A percentile compares a stretch with the other conserved stretches of the same genome.
Evolutionary conservation across 1,140 invertebrate species (phyloP).

Genomic region (Callitettix versicolor): DNA sequence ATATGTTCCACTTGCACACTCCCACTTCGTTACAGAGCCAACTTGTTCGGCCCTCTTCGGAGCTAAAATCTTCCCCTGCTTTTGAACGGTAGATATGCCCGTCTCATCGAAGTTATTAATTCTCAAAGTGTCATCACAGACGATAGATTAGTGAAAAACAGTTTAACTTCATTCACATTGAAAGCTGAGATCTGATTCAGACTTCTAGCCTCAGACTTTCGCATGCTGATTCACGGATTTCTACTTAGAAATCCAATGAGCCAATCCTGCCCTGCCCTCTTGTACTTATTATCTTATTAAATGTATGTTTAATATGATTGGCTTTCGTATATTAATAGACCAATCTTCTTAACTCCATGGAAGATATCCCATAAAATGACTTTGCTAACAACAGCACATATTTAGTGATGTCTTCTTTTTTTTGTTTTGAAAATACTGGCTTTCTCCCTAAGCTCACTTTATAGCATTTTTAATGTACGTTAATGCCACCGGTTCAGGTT

Average conservation of each 20-base stretch:
- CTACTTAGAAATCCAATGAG: conserved; percentile 24
- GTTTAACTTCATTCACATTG: conserved; percentile 20
- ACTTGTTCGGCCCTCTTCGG: conserved; percentile 16
- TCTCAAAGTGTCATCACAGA: conserved; percentile 18
- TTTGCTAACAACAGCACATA: conserved; percentile 11
- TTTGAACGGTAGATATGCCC: conserved; percentile 31
- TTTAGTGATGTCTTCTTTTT: conserved; percentile 19
- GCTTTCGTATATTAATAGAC: conserved; percentile 27
- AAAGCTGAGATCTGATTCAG: conserved; percentile 20
- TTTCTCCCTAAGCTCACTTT: conserved; percentile 7
- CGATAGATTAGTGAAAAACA: conserved; percentile 28
- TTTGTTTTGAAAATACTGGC: conserved; percentile 12
- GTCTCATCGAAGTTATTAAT: conserved; percentile 35
- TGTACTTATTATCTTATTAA: conserved; percentile 18
- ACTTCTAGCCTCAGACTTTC: conserved; percentile 26
- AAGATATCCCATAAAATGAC: conserved; percentile 24
- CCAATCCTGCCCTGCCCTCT: conserved; percentile 24
- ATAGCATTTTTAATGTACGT: too few relatives aligned
- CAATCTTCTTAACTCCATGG: conserved; percentile 22
- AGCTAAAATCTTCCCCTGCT: conserved; percentile 19
- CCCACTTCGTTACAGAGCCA: conserved; percentile 21
- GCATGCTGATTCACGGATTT: conserved; percentile 17
- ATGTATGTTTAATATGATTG: conserved; percentile 18
- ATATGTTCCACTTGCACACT: conserved; percentile 29
- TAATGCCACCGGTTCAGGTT: too few relatives aligned